These are phyloP conservation scores for Triops longicaudatus DNA, from an alignment of 1,140 invertebrate species.

Conservation along the genomic window DNA sequence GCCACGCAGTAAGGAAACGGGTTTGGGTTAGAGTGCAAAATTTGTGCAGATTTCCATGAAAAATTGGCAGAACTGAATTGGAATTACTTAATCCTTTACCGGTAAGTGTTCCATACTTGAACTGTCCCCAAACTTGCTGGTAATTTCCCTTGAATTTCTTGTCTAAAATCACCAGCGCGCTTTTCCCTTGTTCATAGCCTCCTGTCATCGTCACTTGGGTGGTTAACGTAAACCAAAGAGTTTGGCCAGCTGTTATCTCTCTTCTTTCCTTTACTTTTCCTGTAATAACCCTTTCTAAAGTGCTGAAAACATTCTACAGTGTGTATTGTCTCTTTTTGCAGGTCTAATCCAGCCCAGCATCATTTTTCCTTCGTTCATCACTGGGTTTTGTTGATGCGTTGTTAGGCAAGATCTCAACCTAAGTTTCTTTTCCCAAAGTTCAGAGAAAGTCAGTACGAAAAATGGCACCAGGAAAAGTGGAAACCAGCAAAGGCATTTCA, in stretches of 20 bases:
- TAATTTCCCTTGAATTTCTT: background rate
- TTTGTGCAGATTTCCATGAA: background rate
- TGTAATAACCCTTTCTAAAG: background rate
- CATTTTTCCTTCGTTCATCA: background rate
- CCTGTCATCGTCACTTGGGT: background rate
- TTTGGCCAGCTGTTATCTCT: background rate
- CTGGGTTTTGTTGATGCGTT: background rate
- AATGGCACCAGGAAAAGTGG: constrained; percentile 14
- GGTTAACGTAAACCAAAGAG: background rate
- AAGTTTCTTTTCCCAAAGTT: background rate
- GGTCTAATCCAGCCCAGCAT: background rate
- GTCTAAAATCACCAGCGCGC: background rate
- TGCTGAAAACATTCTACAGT: background rate
- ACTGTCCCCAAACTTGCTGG: background rate
- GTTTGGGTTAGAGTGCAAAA: background rate
- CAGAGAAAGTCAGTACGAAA: background rate
- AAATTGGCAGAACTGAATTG: background rate
- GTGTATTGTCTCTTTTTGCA: background rate
- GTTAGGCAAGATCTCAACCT: background rate
- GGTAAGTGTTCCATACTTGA: background rate
- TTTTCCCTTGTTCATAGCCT: background rate
- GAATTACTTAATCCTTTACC: background rate
- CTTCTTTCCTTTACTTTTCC: background rate
- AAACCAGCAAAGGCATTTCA: constrained; percentile 18
- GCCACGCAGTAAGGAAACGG: background rate